Percentiles rank a stretch among this genome's conserved stretches.
phyloP scores from a whole-genome alignment of 2,797 vertebrate species.

The Alauda arvensis region DNA sequence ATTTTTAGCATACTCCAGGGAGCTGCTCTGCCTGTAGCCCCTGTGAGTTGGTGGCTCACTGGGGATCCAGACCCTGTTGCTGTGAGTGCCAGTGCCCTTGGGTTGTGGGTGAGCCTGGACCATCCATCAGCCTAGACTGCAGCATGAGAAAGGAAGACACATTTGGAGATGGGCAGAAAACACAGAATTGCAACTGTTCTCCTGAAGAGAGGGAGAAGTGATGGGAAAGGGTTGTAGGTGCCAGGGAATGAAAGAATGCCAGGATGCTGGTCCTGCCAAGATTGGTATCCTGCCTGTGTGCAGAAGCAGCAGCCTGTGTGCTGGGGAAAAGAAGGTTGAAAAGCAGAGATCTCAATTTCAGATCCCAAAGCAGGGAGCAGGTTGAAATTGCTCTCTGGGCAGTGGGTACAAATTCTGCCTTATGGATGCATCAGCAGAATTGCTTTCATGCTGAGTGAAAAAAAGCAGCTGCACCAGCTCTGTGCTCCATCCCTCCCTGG shows the following conservation, averaged over 20 bases:
- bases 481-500: not conserved
- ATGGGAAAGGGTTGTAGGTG: not conserved
- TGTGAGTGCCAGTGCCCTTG: accelerated
- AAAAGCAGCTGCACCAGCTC: not conserved
- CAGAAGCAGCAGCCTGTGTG: not conserved
- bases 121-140: not conserved
- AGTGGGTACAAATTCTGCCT: not conserved
- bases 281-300: not conserved
- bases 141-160: not conserved
- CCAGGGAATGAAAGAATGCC: not conserved
- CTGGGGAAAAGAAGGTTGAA: not conserved
- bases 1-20: not conserved
- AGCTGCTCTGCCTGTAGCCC: not conserved
- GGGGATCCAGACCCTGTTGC: not conserved
- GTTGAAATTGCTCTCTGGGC: not conserved
- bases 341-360: not conserved
- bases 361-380: not conserved
- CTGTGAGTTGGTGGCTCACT: not conserved
- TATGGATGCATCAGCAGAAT: not conserved
- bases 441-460: not conserved
- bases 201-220: not conserved
- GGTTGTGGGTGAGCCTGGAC: not conserved
- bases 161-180: not conserved
- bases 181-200: not conserved
- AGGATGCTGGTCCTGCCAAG: not conserved